Percentiles rank a stretch among this genome's conserved stretches.
These are phyloP conservation scores for Cheirogaleus major DNA, from an alignment of 2,797 vertebrate genomes.

Conservation along the genomic window DNA sequence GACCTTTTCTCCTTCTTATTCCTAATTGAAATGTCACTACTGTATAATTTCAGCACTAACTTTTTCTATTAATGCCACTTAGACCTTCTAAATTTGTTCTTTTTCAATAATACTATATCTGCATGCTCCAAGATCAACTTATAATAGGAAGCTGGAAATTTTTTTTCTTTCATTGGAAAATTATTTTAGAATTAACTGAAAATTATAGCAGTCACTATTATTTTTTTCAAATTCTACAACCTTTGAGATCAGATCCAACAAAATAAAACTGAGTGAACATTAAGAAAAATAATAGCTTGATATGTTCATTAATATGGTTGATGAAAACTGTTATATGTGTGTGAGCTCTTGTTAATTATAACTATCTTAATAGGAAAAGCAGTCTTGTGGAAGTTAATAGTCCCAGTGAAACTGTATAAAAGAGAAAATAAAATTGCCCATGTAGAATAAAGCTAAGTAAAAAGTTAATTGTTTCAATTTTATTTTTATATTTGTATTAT, in stretches of 20 bases:
- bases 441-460: conserved; percentile 1
- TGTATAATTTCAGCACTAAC: not conserved
- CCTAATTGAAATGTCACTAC: conserved; percentile 33
- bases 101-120: not conserved
- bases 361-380: not conserved
- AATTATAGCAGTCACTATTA: not conserved
- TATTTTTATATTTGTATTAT: conserved; percentile 49
- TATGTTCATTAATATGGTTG: not conserved
- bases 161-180: not conserved
- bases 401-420: not conserved
- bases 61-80: not conserved
- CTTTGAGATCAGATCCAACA: not conserved
- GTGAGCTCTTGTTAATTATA: conserved; percentile 38
- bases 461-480: conserved; percentile 24
- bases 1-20: not conserved
- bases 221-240: not conserved
- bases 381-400: not conserved
- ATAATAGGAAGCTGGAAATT: not conserved
- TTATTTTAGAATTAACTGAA: conserved; percentile 6
- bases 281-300: not conserved
- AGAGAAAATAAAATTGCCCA: conserved; percentile 36
- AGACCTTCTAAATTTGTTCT: not conserved
- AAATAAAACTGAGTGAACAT: not conserved
- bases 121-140: not conserved
- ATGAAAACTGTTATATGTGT: not conserved